These are phyloP conservation scores for Peucedramus taeniatus DNA, from an alignment of 2,113 vertebrate genomes.

Conservation along the genomic window DNA sequence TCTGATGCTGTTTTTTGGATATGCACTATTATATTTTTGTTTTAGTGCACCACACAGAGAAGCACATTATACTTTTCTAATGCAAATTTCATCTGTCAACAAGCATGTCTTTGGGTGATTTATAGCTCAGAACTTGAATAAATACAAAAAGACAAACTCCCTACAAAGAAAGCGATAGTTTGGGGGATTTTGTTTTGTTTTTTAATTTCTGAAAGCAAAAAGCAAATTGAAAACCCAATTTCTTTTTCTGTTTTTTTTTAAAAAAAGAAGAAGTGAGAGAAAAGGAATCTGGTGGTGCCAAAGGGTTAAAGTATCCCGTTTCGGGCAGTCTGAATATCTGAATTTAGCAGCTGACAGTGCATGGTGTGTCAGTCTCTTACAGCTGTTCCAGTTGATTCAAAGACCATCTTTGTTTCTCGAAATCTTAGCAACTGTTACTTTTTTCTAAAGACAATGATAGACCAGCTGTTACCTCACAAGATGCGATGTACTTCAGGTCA, in stretches of 20 bases:
- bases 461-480: constrained; percentile 72
- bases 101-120: not conserved
- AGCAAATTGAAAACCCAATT: not conserved
- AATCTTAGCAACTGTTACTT: constrained; percentile 72
- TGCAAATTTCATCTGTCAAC: not conserved
- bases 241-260: not conserved
- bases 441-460: constrained; percentile 51
- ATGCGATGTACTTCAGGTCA: constrained; percentile 12
- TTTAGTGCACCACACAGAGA: not conserved
- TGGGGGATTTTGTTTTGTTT: not conserved
- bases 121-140: not conserved
- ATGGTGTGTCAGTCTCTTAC: constrained; percentile 53
- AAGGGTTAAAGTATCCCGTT: constrained; percentile 54
- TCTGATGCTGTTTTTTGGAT: not conserved
- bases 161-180: not conserved
- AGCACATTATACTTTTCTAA: not conserved
- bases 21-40: not conserved
- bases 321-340: not conserved
- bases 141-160: not conserved
- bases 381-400: constrained; percentile 74
- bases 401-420: constrained; percentile 75
- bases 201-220: not conserved
- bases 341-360: constrained; percentile 69
- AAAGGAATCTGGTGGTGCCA: not conserved
- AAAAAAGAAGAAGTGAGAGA: not conserved